Percentiles rank a stretch among this genome's conserved stretches.
Evolutionary conservation across 2,113 vertebrate genomes (phyloP).

Genomic region (Andinoacara biseriatus): DNA sequence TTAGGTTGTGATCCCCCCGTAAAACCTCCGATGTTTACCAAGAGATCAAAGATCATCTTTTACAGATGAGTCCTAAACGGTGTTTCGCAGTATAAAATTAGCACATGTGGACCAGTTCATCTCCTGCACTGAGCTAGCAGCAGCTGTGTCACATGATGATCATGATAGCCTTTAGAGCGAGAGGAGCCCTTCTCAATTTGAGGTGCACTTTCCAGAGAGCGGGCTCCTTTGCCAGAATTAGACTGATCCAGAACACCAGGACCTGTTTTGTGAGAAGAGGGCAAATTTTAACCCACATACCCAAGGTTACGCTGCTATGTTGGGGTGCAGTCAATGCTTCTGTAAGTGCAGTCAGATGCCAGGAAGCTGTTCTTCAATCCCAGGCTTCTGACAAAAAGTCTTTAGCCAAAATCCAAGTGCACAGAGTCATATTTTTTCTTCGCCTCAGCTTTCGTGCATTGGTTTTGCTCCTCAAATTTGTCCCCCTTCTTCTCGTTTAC

Average conservation of each 20-base stretch:
- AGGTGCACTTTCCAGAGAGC: constrained; percentile 54
- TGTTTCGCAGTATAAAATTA: neutral
- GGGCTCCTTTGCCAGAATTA: constrained; percentile 36
- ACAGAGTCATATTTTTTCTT: constrained; percentile 74
- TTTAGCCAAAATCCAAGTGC: constrained; percentile 77
- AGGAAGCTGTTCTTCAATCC: constrained; percentile 45
- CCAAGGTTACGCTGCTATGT: constrained; percentile 76
- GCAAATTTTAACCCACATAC: constrained; percentile 64
- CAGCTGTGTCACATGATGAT: neutral
- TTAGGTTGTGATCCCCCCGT: neutral
- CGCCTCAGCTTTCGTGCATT: constrained; percentile 83
- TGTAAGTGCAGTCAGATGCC: constrained; percentile 43
- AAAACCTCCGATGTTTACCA: neutral
- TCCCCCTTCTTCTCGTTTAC: constrained; percentile 86
- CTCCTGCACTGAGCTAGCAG: constrained; percentile 14
- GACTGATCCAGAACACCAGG: constrained; percentile 28
- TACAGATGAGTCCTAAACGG: neutral
- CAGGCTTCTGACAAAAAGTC: constrained; percentile 57
- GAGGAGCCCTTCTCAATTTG: constrained; percentile 54
- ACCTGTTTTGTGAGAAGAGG: constrained; percentile 31
- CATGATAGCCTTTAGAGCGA: constrained; percentile 55
- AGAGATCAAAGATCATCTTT: neutral
- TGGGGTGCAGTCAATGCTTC: constrained; percentile 64
- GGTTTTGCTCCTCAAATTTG: constrained; percentile 86
- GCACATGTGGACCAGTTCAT: neutral